phyloP scores from a whole-genome alignment of 2,888 invertebrate genomes.

The Drosophila anomelani region DNA sequence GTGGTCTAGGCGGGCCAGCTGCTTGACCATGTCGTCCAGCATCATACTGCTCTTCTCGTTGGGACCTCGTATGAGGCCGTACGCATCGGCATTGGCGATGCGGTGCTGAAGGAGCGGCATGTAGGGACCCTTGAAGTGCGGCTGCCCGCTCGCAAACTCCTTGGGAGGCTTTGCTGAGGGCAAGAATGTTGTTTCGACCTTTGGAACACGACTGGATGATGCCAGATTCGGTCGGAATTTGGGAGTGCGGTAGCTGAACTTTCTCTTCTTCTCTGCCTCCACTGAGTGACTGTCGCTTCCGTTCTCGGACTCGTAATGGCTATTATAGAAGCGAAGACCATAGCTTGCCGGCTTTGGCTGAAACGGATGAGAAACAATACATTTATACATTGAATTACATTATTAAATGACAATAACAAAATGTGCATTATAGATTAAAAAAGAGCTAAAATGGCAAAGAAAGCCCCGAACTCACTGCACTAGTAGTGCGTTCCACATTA shows the following conservation, averaged over 20 bases:
- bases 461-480: constrained; percentile 8
- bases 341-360: constrained; percentile 27
- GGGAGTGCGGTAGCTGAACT: constrained; percentile 14
- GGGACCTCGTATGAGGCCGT: constrained; percentile 26
- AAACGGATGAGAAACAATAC: not conserved
- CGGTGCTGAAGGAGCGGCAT: constrained; percentile 41
- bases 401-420: too few species aligned
- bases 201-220: not conserved
- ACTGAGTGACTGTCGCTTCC: constrained; percentile 15
- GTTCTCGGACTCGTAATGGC: constrained; percentile 17
- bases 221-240: constrained; percentile 24
- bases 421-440: not conserved
- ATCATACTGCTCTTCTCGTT: constrained; percentile 12
- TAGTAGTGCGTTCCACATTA: constrained; percentile 9
- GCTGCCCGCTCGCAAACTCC: constrained; percentile 24
- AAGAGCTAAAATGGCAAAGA: not conserved
- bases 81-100: constrained; percentile 37
- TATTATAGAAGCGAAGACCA: constrained; percentile 18
- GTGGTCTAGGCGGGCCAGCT: constrained; percentile 26
- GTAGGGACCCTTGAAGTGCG: constrained; percentile 42
- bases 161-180: constrained; percentile 5
- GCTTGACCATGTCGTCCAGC: constrained; percentile 29
- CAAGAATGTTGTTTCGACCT: constrained; percentile 1
- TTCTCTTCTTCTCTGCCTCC: constrained; percentile 24
- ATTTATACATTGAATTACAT: not conserved